phyloP scores from a whole-genome alignment of 2,113 vertebrate genomes.

The Ctenodactylus gundi region DNA sequence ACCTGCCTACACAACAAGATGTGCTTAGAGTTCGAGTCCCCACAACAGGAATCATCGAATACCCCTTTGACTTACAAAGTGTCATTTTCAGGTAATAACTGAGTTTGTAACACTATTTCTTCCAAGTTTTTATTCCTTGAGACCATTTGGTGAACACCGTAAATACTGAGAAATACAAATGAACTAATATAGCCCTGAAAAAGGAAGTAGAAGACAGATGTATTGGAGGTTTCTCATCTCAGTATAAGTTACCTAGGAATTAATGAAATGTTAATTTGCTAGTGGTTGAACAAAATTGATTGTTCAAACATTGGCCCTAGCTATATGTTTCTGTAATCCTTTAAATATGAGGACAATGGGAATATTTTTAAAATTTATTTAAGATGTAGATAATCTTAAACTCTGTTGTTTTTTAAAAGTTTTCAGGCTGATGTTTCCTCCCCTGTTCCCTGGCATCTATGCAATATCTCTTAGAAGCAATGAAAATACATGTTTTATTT shows the following conservation, averaged over 20 bases:
- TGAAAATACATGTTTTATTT: not conserved
- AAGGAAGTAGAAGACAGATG: not conserved
- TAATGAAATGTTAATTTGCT: slow-evolving; percentile 16
- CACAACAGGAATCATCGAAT: slow-evolving; percentile 91
- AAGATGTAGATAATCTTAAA: not conserved
- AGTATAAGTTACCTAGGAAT: not conserved
- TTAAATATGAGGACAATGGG: not conserved
- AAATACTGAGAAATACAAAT: slow-evolving; percentile 15
- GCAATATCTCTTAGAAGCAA: not conserved
- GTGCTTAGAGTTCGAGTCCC: slow-evolving; percentile 90
- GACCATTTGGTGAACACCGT: not conserved
- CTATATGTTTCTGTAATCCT: not conserved
- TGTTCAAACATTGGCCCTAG: not conserved
- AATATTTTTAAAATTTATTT: slow-evolving; percentile 29
- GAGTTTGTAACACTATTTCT: slow-evolving; percentile 46
- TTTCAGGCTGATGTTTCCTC: not conserved
- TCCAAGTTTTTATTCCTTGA: not conserved
- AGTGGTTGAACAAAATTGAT: not conserved
- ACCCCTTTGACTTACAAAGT: slow-evolving; percentile 96
- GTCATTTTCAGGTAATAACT: slow-evolving; percentile 95
- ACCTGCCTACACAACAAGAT: slow-evolving; percentile 90
- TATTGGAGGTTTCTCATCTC: not conserved
- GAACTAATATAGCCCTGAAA: not conserved
- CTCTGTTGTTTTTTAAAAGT: not conserved
- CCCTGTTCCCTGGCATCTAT: not conserved